phyloP scores from a whole-genome alignment of 1,140 invertebrate species.

The Macrobrachium nipponense region DNA sequence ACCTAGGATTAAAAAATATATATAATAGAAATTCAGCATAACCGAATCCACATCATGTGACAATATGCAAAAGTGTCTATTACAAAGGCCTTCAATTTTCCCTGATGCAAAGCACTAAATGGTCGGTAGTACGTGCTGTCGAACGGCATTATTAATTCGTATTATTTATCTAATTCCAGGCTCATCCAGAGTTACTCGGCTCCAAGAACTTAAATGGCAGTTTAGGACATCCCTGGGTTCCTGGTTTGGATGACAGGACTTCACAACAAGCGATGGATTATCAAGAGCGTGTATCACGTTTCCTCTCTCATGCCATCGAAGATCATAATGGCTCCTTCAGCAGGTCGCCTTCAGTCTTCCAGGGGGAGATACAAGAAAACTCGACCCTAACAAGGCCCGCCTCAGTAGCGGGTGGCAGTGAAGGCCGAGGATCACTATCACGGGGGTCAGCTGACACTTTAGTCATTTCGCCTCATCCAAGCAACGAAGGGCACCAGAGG shows the following conservation, averaged over 20 bases:
- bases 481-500: background rate
- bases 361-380: background rate
- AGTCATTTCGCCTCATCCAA: background rate
- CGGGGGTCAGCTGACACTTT: slow-evolving; percentile 28
- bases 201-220: slow-evolving; percentile 19
- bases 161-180: background rate
- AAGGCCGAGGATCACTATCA: too few species aligned
- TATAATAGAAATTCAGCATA: too few species aligned
- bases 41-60: too few species aligned
- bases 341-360: slow-evolving; percentile 28
- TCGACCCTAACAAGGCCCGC: background rate
- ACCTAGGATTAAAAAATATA: too few species aligned
- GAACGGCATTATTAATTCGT: too few species aligned
- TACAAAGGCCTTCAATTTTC: too few species aligned
- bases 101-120: too few species aligned
- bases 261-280: slow-evolving; percentile 40
- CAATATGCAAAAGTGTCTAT: too few species aligned
- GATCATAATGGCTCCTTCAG: slow-evolving; percentile 25
- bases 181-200: slow-evolving; percentile 40
- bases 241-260: slow-evolving; percentile 13
- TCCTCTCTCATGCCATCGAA: slow-evolving; percentile 44
- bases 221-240: slow-evolving; percentile 22
- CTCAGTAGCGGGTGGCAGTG: slow-evolving; percentile 10
- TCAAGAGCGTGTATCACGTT: slow-evolving; percentile 33
- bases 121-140: too few species aligned